Base-by-base conservation (phyloP, 2,797 vertebrate genomes). In the Cetoscarus ocellatus region DNA sequence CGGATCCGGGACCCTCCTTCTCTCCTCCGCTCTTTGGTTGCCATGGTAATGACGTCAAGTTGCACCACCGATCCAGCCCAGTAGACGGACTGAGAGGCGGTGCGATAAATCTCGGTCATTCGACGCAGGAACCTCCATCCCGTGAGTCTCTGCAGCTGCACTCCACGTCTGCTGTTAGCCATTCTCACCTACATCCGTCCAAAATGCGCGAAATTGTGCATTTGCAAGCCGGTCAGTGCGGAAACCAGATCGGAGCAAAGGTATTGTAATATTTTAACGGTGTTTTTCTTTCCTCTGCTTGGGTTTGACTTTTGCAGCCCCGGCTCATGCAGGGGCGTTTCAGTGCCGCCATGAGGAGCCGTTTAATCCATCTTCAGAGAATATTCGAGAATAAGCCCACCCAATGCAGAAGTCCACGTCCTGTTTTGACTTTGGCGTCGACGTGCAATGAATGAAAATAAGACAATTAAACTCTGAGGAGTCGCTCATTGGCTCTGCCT, bases 131-230 rank as follows among this genome's bases (percentile, higher is more conserved):
- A 7, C 65, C 70, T 39, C 54, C 68, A 11, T 62, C 61, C 47
- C 12, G 49, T 55, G 56, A 59, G 15, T 61, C 74, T 59, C 58
- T 2, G 61, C 49, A 7, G 57, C 58, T 56, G 78, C 7, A 19
- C 39, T 39, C 35, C 10, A 3, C 58, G 5, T 62, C 75, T 67
- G 48, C 15, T 67, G 56, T 45, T 6, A 9, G 54, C 14, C 13
- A 2, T 45, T 54, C 7, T 60, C 50, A 14, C 13, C 2, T 40
- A 40, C 55, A 69, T 60, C 61, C 8, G 6, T 55, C 38, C 67
- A 93, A 74, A 87, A 97, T 97, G 96, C 94, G 96, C 45, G 96
- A 98, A 87, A 97, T 97, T 80, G 96, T 97, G 87, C 96, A 97
- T 88, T 92, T 97, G 85, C 96, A 97, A 86, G 97, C 96, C 73